phyloP scores from a whole-genome alignment of 2,888 invertebrate species.

The Caenorhabditis japonica region DNA sequence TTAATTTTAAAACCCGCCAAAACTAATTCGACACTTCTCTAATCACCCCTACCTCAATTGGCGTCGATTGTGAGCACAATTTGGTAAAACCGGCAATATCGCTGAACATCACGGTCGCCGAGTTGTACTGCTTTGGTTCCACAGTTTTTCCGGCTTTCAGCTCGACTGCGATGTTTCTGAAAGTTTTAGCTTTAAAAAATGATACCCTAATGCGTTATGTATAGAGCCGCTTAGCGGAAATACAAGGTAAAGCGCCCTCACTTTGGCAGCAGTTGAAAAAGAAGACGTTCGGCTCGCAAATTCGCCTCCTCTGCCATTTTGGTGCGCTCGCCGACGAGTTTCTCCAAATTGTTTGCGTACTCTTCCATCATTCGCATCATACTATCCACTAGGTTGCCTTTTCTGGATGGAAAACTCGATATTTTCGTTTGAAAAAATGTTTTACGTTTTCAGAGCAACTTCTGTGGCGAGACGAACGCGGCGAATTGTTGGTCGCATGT shows the following conservation, averaged over 20 bases:
- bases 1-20: too few species aligned
- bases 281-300: conserved; percentile 56
- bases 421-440: neutral
- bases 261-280: conserved; percentile 65
- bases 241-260: conserved; percentile 9
- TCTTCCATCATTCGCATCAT: conserved; percentile 70
- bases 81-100: conserved; percentile 64
- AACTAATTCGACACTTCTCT: too few species aligned
- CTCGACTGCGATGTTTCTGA: conserved; percentile 71
- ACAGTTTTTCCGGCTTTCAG: conserved; percentile 71
- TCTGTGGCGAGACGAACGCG: conserved; percentile 70
- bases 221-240: too few species aligned
- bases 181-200: conserved; percentile 5
- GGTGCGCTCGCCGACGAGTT: conserved; percentile 60
- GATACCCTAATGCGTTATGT: neutral
- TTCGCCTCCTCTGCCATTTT: conserved; percentile 63
- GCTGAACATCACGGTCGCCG: conserved; percentile 73
- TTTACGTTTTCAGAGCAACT: conserved; percentile 59
- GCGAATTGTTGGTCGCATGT: conserved; percentile 66
- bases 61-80: conserved; percentile 54
- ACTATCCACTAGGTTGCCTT: conserved; percentile 62
- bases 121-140: conserved; percentile 67
- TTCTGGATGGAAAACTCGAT: too few species aligned
- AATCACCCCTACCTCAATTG: conserved; percentile 57
- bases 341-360: conserved; percentile 65